Evolutionary conservation across 2,797 vertebrate genomes (phyloP), one percentile per base, ranked within the genome.

Genomic region (Pangasius krempfi): DNA sequence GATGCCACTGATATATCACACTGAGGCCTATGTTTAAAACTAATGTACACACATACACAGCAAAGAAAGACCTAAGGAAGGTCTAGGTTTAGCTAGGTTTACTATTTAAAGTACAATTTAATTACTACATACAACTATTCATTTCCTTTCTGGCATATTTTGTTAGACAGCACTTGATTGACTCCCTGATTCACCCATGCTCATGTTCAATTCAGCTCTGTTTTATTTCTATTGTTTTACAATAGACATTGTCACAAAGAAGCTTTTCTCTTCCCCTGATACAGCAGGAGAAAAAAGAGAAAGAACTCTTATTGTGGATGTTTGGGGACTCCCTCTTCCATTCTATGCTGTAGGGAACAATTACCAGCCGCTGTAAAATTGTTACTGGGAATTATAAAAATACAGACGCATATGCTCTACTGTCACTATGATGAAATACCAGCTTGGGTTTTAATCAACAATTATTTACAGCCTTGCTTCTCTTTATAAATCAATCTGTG

Each of bases 361-460:
- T 64, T 37, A 58, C 9, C 20, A 37, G 10, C 52, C 0, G 9
- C 52, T 80, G 78, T 58, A 58, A 37, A 13, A 37, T 5, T 80
- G 30, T 58, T 37, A 14, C 4, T 56, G 78, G 30, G 18, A 80
- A 12, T 33, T 25, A 33, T 22, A 37, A 56, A 58, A 22, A 80
- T n/a, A 37, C 30, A 60, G 54, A 25, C 22, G 16, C 52, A 25
- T 18, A 54, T 81, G 56, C 22, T 5, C 22, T 25, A 40, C 5
- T 60, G 62, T 84, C 82, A 64, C 0, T 20, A 50, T 47, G 37
- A 64, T 50, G 7, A 84, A 68, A n/a, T 84, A 33, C 18, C 27
- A 50, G 62, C 44, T 33, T 52, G 82, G 82, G 40, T 60, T 56
- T 79, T 79, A 27, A 82, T 44, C 79, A 40, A 25, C 82, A 33